Conservation (phyloP, 2,797 vertebrate species). For the Crocodylus rhombifer region DNA sequence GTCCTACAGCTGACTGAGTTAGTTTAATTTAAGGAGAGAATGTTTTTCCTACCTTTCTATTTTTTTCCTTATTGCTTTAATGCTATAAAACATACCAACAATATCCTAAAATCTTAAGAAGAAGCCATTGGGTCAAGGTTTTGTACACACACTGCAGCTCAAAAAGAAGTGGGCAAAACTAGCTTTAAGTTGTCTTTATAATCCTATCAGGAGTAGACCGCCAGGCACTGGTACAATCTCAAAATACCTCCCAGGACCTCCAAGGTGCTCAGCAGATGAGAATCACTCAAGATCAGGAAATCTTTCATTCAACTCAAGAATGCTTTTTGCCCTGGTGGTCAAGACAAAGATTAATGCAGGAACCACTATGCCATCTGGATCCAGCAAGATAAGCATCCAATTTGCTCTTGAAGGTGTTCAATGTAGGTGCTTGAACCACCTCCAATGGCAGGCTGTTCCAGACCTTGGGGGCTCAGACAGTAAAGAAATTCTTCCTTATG, state of each 20-base stretch:
- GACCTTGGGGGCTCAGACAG: too few relatives aligned
- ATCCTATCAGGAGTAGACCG: background rate
- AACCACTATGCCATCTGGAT: background rate
- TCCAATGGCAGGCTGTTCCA: too few relatives aligned
- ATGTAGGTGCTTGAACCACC: too few relatives aligned
- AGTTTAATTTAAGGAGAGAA: background rate
- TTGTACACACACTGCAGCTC: background rate
- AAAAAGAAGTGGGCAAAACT: too few relatives aligned
- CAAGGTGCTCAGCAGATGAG: background rate
- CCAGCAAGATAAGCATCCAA: too few relatives aligned
- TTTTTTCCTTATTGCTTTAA: slow-evolving; percentile 19
- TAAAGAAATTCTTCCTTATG: too few relatives aligned
- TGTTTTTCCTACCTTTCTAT: background rate
- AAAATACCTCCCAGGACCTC: background rate
- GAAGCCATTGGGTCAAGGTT: background rate
- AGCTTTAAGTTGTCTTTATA: background rate
- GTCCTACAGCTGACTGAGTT: background rate
- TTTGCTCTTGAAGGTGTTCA: too few relatives aligned
- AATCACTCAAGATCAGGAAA: background rate
- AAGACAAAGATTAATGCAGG: background rate
- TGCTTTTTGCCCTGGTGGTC: background rate
- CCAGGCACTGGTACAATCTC: background rate
- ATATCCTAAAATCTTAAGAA: background rate
- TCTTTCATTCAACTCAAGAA: background rate
- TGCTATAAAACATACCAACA: background rate